Conservation (phyloP, 2,888 invertebrate genomes). For the Apocheima hispidaria region DNA sequence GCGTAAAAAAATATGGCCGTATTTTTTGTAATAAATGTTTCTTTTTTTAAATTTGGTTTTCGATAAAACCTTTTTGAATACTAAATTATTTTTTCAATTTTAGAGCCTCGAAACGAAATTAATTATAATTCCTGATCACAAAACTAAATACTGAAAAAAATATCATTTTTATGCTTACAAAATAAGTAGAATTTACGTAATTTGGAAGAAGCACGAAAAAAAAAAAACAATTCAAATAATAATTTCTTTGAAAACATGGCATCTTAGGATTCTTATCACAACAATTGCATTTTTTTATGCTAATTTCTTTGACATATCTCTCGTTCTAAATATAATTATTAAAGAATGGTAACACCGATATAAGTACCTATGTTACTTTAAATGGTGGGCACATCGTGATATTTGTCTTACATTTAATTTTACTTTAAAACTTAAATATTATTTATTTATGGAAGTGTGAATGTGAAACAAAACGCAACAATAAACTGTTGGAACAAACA, state of each 20-base stretch:
- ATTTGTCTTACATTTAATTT: slow-evolving; percentile 1
- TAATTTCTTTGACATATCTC: slow-evolving; percentile 13
- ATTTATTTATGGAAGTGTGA: background rate
- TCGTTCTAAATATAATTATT: slow-evolving; percentile 19
- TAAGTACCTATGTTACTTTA: slow-evolving; percentile 31
- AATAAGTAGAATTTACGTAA: slow-evolving; percentile 10
- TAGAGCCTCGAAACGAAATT: slow-evolving; percentile 14
- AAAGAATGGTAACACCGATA: slow-evolving; percentile 31
- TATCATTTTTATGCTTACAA: background rate
- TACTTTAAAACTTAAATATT: slow-evolving; percentile 1
- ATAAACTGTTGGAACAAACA: background rate
- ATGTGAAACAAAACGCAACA: background rate
- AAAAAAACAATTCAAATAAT: slow-evolving; percentile 28
- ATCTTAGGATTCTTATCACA: slow-evolving; percentile 48
- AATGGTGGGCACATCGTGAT: slow-evolving; percentile 28
- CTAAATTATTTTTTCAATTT: slow-evolving; percentile 2
- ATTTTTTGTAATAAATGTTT: background rate
- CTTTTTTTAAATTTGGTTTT: background rate
- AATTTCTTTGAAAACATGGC: slow-evolving; percentile 57
- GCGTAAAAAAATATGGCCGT: slow-evolving; percentile 23
- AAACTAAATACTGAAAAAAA: slow-evolving; percentile 17
- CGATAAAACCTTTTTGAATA: no score
- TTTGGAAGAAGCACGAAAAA: slow-evolving; percentile 19
- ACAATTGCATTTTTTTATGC: slow-evolving; percentile 35
- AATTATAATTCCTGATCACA: slow-evolving; percentile 6